Evolutionary conservation across 1,140 invertebrate genomes (phyloP), one percentile per base, ranked within the genome.

Genomic region (Philotrypesis tridentata): DNA sequence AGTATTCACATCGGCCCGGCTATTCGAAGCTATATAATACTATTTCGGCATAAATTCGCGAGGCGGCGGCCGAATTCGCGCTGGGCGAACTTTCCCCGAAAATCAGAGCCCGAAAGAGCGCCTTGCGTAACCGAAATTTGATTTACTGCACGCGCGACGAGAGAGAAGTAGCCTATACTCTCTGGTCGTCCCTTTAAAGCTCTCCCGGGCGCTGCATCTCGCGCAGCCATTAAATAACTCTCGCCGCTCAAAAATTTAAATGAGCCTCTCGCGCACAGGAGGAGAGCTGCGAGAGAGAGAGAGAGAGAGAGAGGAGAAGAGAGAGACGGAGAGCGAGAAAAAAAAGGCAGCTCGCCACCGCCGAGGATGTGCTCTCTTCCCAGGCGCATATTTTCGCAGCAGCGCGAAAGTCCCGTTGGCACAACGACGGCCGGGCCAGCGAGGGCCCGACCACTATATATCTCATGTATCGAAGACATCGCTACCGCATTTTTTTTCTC

Each of bases 401-500:
- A 55, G 68, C 29, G 48, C 67, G 31, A 79, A 71, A 79, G 67
- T 79, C 70, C 67, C 43, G 67, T 79, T 71, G n/a, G 25, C 40
- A 11, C 4, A 21, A 17, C 23, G 40, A 77, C 25, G 29, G 40
- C 40, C 12, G 40, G 12, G 40, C n/a, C 1, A 1, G 31, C 33
- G n/a, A n/a, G 21, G 60, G 21, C 60, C 23, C 11, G 60, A n/a
- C n/a, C n/a, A n/a, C n/a, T n/a, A n/a, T 61, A n/a, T 68, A 77
- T 11, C 65, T 68, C 63, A 9, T 9, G 33, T 37, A 68, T 55
- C 40, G 37, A 40, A 68, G 63, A 68, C 23, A 43, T n/a, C 61
- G 74, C 74, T 75, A 77, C 61, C 74, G 29, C 74, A 40, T 77
- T 77, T 73, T 27, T 77, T 60, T 67, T n/a, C n/a, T n/a, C n/a